Evolutionary conservation across 2,113 vertebrate genomes (phyloP).

Genomic region (Stictonetta naevosa): DNA sequence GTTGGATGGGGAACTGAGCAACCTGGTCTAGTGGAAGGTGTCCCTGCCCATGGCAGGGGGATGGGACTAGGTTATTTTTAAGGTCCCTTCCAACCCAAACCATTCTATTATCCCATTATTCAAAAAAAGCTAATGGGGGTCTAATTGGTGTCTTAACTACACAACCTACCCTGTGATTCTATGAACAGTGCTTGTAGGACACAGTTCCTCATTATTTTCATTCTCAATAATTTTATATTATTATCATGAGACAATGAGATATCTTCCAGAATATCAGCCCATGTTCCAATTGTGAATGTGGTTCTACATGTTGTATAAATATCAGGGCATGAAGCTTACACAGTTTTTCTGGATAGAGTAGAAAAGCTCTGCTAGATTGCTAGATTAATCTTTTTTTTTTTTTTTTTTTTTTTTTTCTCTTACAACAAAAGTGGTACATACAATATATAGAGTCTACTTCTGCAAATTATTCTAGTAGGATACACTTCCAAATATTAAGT

Average conservation of each 20-base stretch:
- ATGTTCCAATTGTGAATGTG: neutral
- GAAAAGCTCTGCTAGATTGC: neutral
- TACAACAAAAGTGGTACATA: rapidly evolving
- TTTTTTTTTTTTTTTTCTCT: neutral
- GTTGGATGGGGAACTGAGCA: too few relatives aligned
- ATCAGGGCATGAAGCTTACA: neutral
- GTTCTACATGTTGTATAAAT: neutral
- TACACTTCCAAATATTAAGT: neutral
- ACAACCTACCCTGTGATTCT: too few relatives aligned
- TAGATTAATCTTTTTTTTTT: neutral
- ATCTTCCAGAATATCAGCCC: neutral
- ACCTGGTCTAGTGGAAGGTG: too few relatives aligned
- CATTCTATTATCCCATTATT: too few relatives aligned
- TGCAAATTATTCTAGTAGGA: neutral
- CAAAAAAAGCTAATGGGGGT: too few relatives aligned
- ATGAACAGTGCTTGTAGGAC: neutral
- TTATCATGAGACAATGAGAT: neutral
- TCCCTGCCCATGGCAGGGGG: too few relatives aligned
- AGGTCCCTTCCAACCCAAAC: too few relatives aligned
- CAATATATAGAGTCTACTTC: neutral
- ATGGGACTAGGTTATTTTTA: too few relatives aligned
- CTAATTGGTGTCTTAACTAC: too few relatives aligned
- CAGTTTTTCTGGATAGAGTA: neutral
- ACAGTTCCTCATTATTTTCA: neutral
- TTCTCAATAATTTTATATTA: neutral